A percentile compares a stretch with the other conserved stretches of the same genome.
phyloP scores from a whole-genome alignment of 2,797 vertebrate genomes.

The Sparus aurata region DNA sequence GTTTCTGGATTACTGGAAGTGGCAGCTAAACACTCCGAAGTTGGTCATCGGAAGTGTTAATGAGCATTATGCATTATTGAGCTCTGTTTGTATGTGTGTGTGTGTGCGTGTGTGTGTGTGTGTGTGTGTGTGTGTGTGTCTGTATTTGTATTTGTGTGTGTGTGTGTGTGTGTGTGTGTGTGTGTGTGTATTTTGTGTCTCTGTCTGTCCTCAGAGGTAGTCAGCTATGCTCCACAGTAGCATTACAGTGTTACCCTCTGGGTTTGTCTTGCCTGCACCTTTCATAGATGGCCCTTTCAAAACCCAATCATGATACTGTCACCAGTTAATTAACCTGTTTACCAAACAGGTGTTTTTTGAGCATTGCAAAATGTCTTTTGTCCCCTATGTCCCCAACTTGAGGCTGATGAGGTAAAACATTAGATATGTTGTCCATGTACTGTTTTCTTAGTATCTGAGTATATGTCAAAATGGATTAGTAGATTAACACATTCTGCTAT shows the following conservation, averaged over 20 bases:
- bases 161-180: conserved; percentile 8
- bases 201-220: conserved; percentile 39
- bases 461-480: too few species aligned
- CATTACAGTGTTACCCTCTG: conserved; percentile 47
- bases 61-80: conserved; percentile 16
- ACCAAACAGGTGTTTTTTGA: too few species aligned
- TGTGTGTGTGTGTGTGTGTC: not conserved
- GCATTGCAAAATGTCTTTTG: too few species aligned
- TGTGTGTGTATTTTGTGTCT: conserved; percentile 16
- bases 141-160: conserved; percentile 22
- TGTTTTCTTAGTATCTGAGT: too few species aligned
- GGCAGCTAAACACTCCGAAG: not conserved
- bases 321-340: too few species aligned
- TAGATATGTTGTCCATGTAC: too few species aligned
- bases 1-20: conserved; percentile 7
- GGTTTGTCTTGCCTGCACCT: conserved; percentile 52
- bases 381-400: too few species aligned
- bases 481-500: too few species aligned
- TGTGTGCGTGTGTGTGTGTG: not conserved
- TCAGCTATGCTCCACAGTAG: conserved; percentile 43
- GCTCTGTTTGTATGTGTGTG: conserved; percentile 23
- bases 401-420: too few species aligned
- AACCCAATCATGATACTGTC: too few species aligned
- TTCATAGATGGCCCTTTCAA: too few species aligned
- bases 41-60: conserved; percentile 22